A percentile compares a stretch with the other conserved stretches of the same genome.
Evolutionary conservation across 2,797 vertebrate genomes (phyloP).

Genomic region (Betta splendens): DNA sequence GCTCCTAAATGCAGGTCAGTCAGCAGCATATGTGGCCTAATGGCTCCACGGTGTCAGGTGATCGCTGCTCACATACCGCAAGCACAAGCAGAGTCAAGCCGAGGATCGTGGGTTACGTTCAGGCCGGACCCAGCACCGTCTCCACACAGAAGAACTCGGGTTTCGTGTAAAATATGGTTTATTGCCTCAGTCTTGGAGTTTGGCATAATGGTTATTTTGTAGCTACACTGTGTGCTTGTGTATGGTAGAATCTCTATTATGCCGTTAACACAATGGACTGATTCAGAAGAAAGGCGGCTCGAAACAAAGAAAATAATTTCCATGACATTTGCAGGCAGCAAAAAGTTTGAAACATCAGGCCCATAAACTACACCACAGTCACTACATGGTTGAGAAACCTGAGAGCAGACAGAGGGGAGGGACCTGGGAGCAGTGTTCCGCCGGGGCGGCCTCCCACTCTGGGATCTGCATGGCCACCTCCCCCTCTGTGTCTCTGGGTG

Average conservation of each 20-base stretch:
- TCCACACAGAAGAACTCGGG: conserved; percentile 17
- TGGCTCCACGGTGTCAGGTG: conserved; percentile 35
- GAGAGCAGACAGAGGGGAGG: conserved; percentile 50
- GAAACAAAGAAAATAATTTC: conserved; percentile 1
- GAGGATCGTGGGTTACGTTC: conserved; percentile 14
- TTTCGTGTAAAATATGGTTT: not conserved
- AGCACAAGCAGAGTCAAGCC: conserved; percentile 28
- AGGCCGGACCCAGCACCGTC: conserved; percentile 17
- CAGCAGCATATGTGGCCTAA: not conserved
- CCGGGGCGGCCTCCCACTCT: conserved; percentile 64
- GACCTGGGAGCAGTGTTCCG: conserved; percentile 44
- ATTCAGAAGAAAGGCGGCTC: conserved; percentile 31
- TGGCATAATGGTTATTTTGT: not conserved
- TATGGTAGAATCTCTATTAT: conserved; percentile 11
- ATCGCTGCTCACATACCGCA: conserved; percentile 25
- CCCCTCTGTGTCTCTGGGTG: conserved; percentile 53
- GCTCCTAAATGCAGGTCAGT: not conserved
- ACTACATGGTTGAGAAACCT: conserved; percentile 12
- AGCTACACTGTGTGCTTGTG: not conserved
- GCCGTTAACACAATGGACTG: conserved; percentile 24
- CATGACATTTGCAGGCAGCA: not conserved
- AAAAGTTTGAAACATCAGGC: conserved; percentile 3
- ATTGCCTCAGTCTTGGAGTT: conserved; percentile 2
- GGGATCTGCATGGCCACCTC: conserved; percentile 64
- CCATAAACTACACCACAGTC: not conserved